A percentile compares a stretch with the other conserved stretches of the same genome.
These are phyloP conservation scores for Oxygymnocypris stewartii DNA, from an alignment of 2,113 vertebrate species.

Conservation along the genomic window DNA sequence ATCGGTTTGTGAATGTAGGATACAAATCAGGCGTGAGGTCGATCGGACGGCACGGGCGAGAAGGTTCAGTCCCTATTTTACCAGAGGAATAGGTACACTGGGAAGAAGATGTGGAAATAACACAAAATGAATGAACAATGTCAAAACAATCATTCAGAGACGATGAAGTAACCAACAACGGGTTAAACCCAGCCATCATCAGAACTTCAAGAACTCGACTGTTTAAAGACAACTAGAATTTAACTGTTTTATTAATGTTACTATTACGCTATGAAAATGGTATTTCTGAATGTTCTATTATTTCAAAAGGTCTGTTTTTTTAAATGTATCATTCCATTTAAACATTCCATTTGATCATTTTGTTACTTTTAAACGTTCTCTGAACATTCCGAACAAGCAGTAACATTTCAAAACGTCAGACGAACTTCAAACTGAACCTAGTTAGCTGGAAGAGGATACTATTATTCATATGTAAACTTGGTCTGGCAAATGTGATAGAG, in stretches of 20 bases:
- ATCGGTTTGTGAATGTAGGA: conserved; percentile 76
- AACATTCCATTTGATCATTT: no score
- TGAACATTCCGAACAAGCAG: no score
- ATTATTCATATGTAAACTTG: neutral
- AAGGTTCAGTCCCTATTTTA: conserved; percentile 81
- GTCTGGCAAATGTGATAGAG: neutral
- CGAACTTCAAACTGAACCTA: no score
- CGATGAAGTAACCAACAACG: neutral
- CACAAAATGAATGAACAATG: neutral
- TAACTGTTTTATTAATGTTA: no score
- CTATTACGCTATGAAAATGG: no score
- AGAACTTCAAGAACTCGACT: neutral
- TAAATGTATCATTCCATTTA: no score
- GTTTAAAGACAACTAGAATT: neutral
- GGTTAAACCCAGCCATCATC: neutral
- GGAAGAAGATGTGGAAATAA: neutral
- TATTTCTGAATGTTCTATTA: no score
- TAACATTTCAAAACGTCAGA: no score
- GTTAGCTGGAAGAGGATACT: no score
- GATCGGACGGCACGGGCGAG: conserved; percentile 83
- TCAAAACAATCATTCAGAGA: no score
- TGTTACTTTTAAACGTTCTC: no score
- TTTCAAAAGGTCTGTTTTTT: no score
- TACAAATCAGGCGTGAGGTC: conserved; percentile 84
- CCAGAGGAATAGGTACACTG: conserved; percentile 84